Conservation (phyloP, 2,888 invertebrate species). For the Folsomia manolachei region DNA sequence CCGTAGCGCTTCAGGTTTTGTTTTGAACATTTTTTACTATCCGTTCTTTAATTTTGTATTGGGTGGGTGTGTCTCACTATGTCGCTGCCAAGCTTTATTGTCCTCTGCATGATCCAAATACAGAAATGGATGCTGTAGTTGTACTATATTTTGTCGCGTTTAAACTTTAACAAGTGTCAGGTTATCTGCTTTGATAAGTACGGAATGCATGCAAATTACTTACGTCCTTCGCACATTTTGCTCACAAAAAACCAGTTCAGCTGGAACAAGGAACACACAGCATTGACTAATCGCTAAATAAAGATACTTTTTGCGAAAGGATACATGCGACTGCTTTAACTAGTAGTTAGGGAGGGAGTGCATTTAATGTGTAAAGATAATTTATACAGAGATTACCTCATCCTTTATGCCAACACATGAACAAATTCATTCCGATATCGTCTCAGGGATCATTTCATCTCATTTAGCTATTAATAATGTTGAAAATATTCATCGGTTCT, state of each 20-base stretch:
- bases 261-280: background rate
- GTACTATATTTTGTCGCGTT: background rate
- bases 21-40: conserved; percentile 23
- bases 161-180: too few species aligned
- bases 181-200: too few species aligned
- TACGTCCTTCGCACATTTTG: background rate
- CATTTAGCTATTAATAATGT: background rate
- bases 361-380: background rate
- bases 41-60: too few species aligned
- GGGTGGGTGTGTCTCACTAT: too few species aligned
- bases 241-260: background rate
- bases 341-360: too few species aligned
- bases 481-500: background rate
- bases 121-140: background rate
- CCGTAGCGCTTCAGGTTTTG: conserved; percentile 47
- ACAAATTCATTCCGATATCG: background rate
- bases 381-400: background rate
- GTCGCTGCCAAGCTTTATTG: too few species aligned
- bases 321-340: background rate
- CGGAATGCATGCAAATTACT: background rate
- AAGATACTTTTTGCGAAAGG: background rate
- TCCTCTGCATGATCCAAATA: too few species aligned
- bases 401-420: background rate
- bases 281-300: background rate
- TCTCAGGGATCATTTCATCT: background rate